These are phyloP conservation scores for Plusia festucae DNA, from an alignment of 2,888 invertebrate species.

Conservation along the genomic window DNA sequence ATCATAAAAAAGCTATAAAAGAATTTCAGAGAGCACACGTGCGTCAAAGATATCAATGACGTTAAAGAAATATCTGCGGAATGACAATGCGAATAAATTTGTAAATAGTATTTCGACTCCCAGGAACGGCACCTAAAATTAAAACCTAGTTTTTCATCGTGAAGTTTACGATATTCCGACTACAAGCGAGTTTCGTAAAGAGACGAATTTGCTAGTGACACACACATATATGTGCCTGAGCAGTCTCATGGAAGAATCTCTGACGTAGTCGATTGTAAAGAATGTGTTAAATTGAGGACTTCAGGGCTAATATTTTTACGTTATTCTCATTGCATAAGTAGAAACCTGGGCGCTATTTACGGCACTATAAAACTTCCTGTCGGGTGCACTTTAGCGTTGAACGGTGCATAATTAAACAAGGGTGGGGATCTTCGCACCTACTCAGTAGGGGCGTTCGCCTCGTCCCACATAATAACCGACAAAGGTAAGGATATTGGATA, in stretches of 20 bases:
- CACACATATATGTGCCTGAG: too few species aligned
- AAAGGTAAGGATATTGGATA: slow-evolving; percentile 52
- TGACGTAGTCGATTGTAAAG: slow-evolving; percentile 21
- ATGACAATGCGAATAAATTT: slow-evolving; percentile 53
- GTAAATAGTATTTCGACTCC: slow-evolving; percentile 44
- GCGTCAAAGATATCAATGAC: slow-evolving; percentile 39
- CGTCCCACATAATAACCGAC: slow-evolving; percentile 59
- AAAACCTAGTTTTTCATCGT: slow-evolving; percentile 24
- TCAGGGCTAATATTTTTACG: slow-evolving; percentile 38
- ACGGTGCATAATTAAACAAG: slow-evolving; percentile 77
- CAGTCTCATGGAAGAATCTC: slow-evolving; percentile 2
- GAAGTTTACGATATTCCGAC: slow-evolving; percentile 39
- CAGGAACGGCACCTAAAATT: slow-evolving; percentile 40
- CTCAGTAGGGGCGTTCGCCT: slow-evolving; percentile 43
- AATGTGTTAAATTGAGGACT: slow-evolving; percentile 22
- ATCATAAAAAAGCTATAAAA: neutral
- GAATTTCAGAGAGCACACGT: slow-evolving; percentile 20
- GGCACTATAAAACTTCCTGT: slow-evolving; percentile 69
- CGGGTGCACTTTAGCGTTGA: slow-evolving; percentile 69
- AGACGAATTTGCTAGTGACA: slow-evolving; percentile 30
- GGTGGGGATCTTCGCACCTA: slow-evolving; percentile 61
- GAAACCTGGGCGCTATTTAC: slow-evolving; percentile 54
- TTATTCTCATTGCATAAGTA: slow-evolving; percentile 49
- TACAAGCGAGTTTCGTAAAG: slow-evolving; percentile 27
- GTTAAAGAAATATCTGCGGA: slow-evolving; percentile 43